Evolutionary conservation across 1,140 invertebrate species (phyloP).

Genomic region (Branchinecta lindahli): DNA sequence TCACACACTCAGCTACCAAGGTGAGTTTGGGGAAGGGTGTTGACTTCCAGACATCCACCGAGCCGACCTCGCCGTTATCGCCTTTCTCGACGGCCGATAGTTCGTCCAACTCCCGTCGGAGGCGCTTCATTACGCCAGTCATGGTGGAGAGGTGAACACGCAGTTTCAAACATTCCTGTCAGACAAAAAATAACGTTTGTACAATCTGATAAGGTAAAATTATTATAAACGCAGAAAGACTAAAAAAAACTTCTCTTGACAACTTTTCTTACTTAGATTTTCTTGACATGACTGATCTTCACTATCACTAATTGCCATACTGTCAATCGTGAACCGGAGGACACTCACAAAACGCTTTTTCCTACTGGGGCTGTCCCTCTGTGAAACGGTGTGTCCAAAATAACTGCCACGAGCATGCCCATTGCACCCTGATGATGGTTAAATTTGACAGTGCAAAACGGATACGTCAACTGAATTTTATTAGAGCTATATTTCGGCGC

Average conservation of each 20-base stretch:
- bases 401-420: too few relatives aligned
- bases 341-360: too few relatives aligned
- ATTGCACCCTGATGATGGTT: too few relatives aligned
- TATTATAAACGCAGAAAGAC: conserved; percentile 9
- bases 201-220: not conserved
- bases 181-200: conserved; percentile 15
- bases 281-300: too few relatives aligned
- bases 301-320: too few relatives aligned
- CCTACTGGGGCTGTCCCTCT: too few relatives aligned
- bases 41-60: conserved; percentile 32
- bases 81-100: conserved; percentile 23
- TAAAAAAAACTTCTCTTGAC: too few relatives aligned
- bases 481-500: too few relatives aligned
- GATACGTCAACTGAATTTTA: too few relatives aligned
- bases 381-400: too few relatives aligned
- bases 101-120: conserved; percentile 38
- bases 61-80: conserved; percentile 15
- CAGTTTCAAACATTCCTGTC: conserved; percentile 54
- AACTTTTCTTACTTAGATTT: conserved; percentile 16
- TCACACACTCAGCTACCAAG: conserved; percentile 56
- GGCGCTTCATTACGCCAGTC: conserved; percentile 48
- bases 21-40: conserved; percentile 53
- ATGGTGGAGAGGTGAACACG: conserved; percentile 64
- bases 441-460: too few relatives aligned
- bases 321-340: too few relatives aligned